Base-by-base conservation (phyloP, 2,888 invertebrate species). In the Digitonthophagus gazella region DNA sequence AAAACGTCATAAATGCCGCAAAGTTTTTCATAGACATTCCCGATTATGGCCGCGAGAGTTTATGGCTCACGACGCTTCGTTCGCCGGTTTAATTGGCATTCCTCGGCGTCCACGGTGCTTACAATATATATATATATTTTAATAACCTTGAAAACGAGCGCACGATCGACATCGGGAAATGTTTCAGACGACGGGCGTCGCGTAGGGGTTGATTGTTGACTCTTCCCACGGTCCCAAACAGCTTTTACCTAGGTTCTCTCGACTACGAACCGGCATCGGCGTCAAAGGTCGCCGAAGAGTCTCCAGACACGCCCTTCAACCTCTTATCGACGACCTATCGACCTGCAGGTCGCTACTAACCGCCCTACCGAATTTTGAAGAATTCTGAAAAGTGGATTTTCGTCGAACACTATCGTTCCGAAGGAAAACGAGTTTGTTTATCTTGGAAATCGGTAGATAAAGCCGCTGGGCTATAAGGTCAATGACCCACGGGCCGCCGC, bases 391-490 rank as follows among this genome's bases (percentile, higher is more conserved):
- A n/a, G n/a, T n/a, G n/a, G n/a, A 5, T 11, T 11, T 44, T 44
- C 28, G 28, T 44, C 28, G 6, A 1, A 11, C 6, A 3, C 28
- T 8, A 8, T 19, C 15, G 20, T 20, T n/a, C 16, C 15, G 61
- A 61, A 61, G 61, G 8, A 3, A n/a, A n/a, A n/a, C n/a, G 16
- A 19, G 58, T 58, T 58, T 58, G 20, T 61, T 61, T 61, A 61
- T 61, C 61, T 61, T 20, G 18, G 61, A 61, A 61, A 61, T 61
- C 61, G 6, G 61, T 4, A 61, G 61, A 61, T 61, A 44, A 44
- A 44, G 28, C 11, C 11, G 61, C 61, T 19, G 18, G 28, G 6
- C 61, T 15, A 61, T 61, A 61, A 61, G 20, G 19, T 57, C 57
- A 11, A n/a, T 14, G 57, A 16, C 57, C 57, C 61, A 18, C 20